Evolutionary conservation across 2,797 vertebrate species (phyloP), one percentile per base, ranked within the genome.

Genomic region (Hypotaenidia okinawae): DNA sequence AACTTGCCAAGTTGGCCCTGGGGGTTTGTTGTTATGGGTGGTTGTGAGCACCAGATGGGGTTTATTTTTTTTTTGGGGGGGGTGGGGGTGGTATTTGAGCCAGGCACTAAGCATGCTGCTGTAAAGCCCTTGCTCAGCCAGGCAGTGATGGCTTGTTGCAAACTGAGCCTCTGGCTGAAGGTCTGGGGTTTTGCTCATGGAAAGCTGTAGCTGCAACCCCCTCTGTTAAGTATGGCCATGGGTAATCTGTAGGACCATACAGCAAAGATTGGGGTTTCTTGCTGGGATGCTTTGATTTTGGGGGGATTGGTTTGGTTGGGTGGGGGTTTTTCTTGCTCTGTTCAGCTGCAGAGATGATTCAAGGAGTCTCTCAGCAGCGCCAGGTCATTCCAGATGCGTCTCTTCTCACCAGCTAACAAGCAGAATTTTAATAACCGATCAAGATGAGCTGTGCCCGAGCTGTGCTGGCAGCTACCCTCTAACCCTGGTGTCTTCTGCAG

Each of bases 1-100:
- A 0, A 11, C 0, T 3, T 8, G 54, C 4, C 0, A 4, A 1
- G 19, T 5, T 6, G 18, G 45, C 10, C 1, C 17, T 16, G 0
- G 0, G 21, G 47, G 45, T 16, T n/a, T 18, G 27, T 8, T 30
- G 14, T 35, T 55, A 3, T 4, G 23, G 30, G 21, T 16, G 5
- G 33, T 18, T 28, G 23, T 7, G 32, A 16, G 61, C 1, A 0
- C 17, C 0, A 3, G 6, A 4, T 49, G 10, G 10, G 43, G 43
- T 18, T 45, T 18, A 45, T 45, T 18, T 18, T 19, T 33, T 49
- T 25, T 12, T 66, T n/a, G n/a, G n/a, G n/a, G n/a, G n/a, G n/a
- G n/a, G 75, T 17, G 7, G 66, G 32, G 5, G 2, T 68, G 5
- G 2, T 28, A 2, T 27, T 32, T 13, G 32, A 72, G 33, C 7